These are phyloP conservation scores for Drosophila sordidula DNA, from an alignment of 2,888 invertebrate genomes.

Conservation along the genomic window DNA sequence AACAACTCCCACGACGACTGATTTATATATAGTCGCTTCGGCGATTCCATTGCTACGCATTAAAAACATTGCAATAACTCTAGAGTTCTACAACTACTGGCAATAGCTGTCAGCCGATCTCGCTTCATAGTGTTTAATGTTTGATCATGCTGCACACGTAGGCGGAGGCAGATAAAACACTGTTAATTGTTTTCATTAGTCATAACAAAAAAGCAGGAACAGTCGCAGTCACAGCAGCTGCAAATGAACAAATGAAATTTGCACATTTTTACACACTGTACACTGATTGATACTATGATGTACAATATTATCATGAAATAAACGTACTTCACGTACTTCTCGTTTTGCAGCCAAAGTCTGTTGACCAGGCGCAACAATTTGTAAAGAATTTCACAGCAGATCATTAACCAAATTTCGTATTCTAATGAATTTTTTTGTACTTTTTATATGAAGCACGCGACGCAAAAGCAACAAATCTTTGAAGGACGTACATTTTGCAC, in stretches of 20 bases:
- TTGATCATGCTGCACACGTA: conserved; percentile 64
- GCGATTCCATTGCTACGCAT: conserved; percentile 13
- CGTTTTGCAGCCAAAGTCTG: conserved; percentile 10
- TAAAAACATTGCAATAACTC: conserved; percentile 38
- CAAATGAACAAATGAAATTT: conserved; percentile 34
- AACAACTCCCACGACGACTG: conserved; percentile 11
- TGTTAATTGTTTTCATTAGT: conserved; percentile 74
- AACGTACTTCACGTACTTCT: conserved; percentile 14
- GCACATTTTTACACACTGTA: conserved; percentile 42
- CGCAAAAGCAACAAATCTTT: conserved; percentile 11
- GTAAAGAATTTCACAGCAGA: conserved; percentile 26
- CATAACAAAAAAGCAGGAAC: conserved; percentile 43
- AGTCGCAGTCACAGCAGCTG: conserved; percentile 1
- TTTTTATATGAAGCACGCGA: conserved; percentile 7
- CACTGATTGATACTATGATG: conserved; percentile 22
- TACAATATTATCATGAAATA: conserved; percentile 38
- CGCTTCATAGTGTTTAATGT: conserved; percentile 19
- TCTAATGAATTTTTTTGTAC: conserved; percentile 3
- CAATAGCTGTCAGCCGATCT: conserved; percentile 46
- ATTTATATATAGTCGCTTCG: conserved; percentile 31
- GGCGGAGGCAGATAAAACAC: conserved; percentile 55
- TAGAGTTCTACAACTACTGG: conserved; percentile 32
- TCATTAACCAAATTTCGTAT: conserved; percentile 39
- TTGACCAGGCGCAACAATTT: conserved; percentile 22
- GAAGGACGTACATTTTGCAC: conserved; percentile 19